These are phyloP conservation scores for Porites cylindrica DNA, from an alignment of 92 coral and sea anemone species.

Conservation along the genomic window DNA sequence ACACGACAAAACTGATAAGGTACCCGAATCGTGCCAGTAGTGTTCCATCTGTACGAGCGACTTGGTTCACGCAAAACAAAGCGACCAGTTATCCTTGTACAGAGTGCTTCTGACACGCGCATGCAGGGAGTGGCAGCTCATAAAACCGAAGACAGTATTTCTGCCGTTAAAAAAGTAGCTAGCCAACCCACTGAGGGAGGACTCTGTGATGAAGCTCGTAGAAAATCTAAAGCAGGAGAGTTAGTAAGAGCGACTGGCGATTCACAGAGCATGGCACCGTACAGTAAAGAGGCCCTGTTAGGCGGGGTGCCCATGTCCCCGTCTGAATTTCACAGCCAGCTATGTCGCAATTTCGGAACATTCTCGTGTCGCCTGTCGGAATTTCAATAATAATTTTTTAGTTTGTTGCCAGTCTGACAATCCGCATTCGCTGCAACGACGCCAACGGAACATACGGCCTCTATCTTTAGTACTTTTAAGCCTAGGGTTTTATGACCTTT, in stretches of 20 bases:
- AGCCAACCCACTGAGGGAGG: neutral
- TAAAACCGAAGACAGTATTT: neutral
- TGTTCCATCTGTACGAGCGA: neutral
- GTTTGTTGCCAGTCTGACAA: too few relatives aligned
- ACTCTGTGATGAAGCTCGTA: neutral
- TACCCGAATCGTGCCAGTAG: neutral
- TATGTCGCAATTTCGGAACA: too few relatives aligned
- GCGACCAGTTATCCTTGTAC: slow-evolving; percentile 14
- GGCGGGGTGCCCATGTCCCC: too few relatives aligned
- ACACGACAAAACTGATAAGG: neutral
- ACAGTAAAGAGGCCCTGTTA: neutral
- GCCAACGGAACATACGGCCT: too few relatives aligned
- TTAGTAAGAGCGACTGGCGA: neutral
- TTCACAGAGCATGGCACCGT: neutral
- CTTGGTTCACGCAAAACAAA: neutral
- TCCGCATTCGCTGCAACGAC: too few relatives aligned
- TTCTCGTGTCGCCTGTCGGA: too few relatives aligned
- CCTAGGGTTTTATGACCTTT: too few relatives aligned
- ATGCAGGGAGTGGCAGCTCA: neutral
- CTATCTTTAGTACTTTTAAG: too few relatives aligned
- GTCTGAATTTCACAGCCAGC: too few relatives aligned
- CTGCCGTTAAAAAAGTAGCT: neutral
- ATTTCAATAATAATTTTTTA: too few relatives aligned
- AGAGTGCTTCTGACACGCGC: slow-evolving; percentile 2
- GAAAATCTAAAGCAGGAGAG: neutral